phyloP scores from a whole-genome alignment of 2,797 vertebrate species.

The Limosa lapponica region DNA sequence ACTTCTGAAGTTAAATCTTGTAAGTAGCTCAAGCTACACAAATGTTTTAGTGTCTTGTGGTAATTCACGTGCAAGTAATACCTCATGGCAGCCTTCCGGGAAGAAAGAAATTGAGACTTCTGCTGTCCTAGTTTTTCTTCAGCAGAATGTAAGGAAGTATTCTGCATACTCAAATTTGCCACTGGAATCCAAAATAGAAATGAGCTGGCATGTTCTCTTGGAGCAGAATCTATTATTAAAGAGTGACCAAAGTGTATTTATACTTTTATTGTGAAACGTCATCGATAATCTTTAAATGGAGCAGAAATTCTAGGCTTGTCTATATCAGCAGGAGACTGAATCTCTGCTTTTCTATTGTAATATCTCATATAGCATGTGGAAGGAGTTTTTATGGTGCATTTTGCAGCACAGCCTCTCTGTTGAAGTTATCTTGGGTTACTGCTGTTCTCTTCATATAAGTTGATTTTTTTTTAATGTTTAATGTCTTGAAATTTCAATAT shows the following conservation, averaged over 20 bases:
- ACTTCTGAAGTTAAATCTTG: neutral
- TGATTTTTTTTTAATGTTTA: neutral
- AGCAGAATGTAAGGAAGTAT: neutral
- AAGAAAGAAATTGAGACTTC: neutral
- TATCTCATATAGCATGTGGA: neutral
- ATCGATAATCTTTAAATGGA: neutral
- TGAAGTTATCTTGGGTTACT: neutral
- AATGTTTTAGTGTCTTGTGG: neutral
- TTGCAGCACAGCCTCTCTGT: neutral
- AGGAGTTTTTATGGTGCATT: neutral
- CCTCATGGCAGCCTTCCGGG: neutral
- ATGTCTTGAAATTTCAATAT: neutral
- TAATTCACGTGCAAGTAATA: conserved; percentile 21
- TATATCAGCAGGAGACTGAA: neutral
- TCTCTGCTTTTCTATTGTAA: neutral
- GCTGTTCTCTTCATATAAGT: neutral
- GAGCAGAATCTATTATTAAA: neutral
- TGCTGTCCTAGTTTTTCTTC: conserved; percentile 9
- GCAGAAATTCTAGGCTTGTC: neutral
- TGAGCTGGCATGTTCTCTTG: neutral
- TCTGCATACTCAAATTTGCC: neutral
- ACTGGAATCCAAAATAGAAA: neutral
- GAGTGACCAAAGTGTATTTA: neutral
- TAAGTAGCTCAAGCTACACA: neutral
- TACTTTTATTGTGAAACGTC: neutral